Evolutionary conservation across 2,888 invertebrate genomes (phyloP), one percentile per base, ranked within the genome.

Genomic region (Campaea margaritaria): DNA sequence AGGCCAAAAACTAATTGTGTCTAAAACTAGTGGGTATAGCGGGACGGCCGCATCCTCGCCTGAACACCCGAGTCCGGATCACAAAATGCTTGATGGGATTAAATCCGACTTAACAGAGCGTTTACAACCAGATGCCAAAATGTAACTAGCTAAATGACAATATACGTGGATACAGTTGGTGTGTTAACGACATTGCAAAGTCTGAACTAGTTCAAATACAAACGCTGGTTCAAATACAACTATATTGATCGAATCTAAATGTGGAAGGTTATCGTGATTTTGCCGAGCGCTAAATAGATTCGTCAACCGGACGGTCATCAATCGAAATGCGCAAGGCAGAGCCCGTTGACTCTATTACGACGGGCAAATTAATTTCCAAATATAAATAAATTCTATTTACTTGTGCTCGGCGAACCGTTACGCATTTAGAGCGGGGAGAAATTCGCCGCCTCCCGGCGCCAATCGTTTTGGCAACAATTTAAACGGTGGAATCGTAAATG

Each of bases 321-420:
- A 71, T 70, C 68, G 66, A 76, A 82, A 82, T 75, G 79, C 76
- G 69, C 77, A 79, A 80, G 78, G 69, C 81, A 77, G 21, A 5
- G 21, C 21, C 69, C 72, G 69, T 78, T 73, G 78, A 83, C 82
- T 86, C 77, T 77, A 85, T 87, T 85, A 85, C 75, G 79, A 78
- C 70, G 68, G 68, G 80, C 79, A 87, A 88, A 88, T 89, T 86
- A 89, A 88, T 88, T 85, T 84, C 74, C 81, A 82, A 89, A 90
- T 86, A 89, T 87, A 90, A 89, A 89, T 89, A 87, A 89, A 90
- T 89, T 88, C 81, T 80, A 82, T 89, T 91, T 87, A 86, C 83
- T 89, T 87, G 85, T 85, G 85, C 85, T 86, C 81, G 82, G 81
- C 84, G 84, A 81, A 83, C 83, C 83, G 83, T 87, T 84, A 86